Evolutionary conservation across 2,888 invertebrate genomes (phyloP), one percentile per base, ranked within the genome.

Genomic region (Stramonita haemastoma): DNA sequence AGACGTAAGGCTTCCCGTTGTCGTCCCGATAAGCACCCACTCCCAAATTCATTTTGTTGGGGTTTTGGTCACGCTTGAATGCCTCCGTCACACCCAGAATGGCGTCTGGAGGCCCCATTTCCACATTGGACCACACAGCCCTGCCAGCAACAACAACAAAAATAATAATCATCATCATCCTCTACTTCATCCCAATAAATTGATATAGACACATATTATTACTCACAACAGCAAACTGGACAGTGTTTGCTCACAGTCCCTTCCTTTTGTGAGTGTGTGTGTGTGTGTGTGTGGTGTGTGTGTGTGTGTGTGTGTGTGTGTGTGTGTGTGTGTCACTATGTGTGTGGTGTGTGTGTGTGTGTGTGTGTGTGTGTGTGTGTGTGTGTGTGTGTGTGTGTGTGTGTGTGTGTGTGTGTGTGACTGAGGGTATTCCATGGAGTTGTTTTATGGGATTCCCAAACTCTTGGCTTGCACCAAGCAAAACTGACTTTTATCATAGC

Each of bases 1-100:
- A 97, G 34, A 99, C 97, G 96, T 97, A 99, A 2, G 99, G 99
- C 96, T 99, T 99, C 88, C 99, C 99, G 95, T 98, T 97, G 95
- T 99, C 99, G 96, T 99, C 99, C 93, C 99, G 97, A 96, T 99
- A 99, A 17, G 99, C 99, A 85, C 97, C 97, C 29, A 96, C 97
- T 91, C 99, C 99, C 87, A 99, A 97, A 96, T 99, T 99, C 91
- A 99, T 98, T 96, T 99, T 99, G 93, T 98, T 98, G 0, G 98
- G 97, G 96, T 98, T 98, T 4, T 97, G 96, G 96, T 99, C 99
- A 91, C 97, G 97, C 96, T 98, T 99, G 96, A 97, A 99, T 0
- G 99, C 99, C 96, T 99, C 99, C 0, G 99, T 98, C 81, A 99
- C 98, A 73, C 99, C 99, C 87, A 99, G 97, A 96, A 99, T 99